Evolutionary conservation across 2,113 vertebrate genomes (phyloP).

Genomic region (Phycodurus eques): DNA sequence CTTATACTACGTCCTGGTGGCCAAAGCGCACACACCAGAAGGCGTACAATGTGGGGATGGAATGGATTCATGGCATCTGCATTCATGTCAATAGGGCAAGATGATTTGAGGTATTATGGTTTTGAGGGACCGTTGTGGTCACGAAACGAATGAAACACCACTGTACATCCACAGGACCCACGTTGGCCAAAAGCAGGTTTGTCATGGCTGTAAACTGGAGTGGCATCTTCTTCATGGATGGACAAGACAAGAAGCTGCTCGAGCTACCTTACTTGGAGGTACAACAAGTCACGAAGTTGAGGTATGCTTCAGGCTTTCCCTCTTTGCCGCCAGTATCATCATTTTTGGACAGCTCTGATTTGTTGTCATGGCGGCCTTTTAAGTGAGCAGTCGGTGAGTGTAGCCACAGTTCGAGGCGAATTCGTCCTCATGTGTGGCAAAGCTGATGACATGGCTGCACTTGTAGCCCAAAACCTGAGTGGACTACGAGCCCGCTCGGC

Average conservation of each 20-base stretch:
- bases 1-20: too few species aligned
- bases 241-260: conserved; percentile 82
- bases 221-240: conserved; percentile 88
- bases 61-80: neutral
- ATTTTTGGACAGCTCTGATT: neutral
- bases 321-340: conserved; percentile 71
- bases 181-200: conserved; percentile 82
- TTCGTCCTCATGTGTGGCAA: conserved; percentile 76
- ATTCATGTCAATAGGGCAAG: neutral
- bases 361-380: conserved; percentile 66
- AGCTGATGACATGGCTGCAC: conserved; percentile 77
- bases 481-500: conserved; percentile 84
- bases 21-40: too few species aligned
- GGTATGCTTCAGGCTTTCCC: neutral
- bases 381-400: conserved; percentile 83
- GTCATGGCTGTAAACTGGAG: conserved; percentile 90
- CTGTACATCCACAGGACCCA: conserved; percentile 74
- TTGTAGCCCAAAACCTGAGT: conserved; percentile 85
- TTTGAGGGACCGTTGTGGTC: neutral
- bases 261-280: conserved; percentile 87
- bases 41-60: too few species aligned
- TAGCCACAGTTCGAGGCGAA: conserved; percentile 74
- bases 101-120: neutral
- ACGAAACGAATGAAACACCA: neutral
- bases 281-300: conserved; percentile 82